Conservation (phyloP, 1,140 invertebrate species). For the Armadillidium nasatum region DNA sequence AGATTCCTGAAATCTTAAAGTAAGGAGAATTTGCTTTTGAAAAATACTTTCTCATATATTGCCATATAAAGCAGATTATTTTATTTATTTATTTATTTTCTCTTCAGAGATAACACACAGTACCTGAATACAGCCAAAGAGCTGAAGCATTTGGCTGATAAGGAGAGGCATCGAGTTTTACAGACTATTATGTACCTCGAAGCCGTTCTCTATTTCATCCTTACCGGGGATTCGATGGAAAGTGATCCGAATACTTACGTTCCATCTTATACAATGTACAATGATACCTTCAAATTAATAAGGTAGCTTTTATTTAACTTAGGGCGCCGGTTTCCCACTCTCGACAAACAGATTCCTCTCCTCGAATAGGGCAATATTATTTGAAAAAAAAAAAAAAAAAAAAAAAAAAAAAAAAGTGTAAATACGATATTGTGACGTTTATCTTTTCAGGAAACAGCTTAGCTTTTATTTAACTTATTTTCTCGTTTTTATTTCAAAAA, state of each 20-base stretch:
- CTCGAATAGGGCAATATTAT: no score
- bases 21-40: neutral
- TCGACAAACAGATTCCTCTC: no score
- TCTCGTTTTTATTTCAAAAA: no score
- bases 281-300: conserved; percentile 70
- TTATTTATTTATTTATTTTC: neutral
- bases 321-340: no score
- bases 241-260: conserved; percentile 50
- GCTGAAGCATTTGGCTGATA: conserved; percentile 71
- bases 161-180: conserved; percentile 49
- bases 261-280: conserved; percentile 67
- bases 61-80: neutral
- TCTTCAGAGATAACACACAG: conserved; percentile 56
- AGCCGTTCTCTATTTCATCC: conserved; percentile 51
- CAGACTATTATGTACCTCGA: conserved; percentile 67
- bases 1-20: neutral
- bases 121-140: conserved; percentile 70
- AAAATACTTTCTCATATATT: no score
- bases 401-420: no score
- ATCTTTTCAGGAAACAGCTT: no score
- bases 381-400: no score
- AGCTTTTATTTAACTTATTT: no score
- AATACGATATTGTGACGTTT: no score
- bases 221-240: no score
- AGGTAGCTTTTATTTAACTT: conserved; percentile 53